These are phyloP conservation scores for Rhynchopsitta pachyrhyncha DNA, from an alignment of 2,113 vertebrate species.

Conservation along the genomic window DNA sequence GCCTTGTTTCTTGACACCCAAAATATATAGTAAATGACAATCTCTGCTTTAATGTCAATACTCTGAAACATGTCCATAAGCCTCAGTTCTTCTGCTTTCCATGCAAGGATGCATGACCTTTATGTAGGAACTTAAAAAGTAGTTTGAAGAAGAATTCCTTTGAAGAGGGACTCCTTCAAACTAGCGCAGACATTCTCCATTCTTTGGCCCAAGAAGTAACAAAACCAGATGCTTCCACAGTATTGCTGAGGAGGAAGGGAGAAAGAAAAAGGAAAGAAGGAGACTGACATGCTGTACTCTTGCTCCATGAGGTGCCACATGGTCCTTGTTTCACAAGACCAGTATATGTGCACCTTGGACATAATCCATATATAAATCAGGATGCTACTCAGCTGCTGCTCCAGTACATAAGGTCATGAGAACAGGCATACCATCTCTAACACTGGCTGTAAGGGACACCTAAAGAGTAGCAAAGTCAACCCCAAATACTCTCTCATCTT, in stretches of 20 bases:
- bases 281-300: neutral
- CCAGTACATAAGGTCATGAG: neutral
- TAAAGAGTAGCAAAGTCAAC: neutral
- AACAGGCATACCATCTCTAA: neutral
- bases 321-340: constrained; percentile 20
- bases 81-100: neutral
- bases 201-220: neutral
- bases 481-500: neutral
- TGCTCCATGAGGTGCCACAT: neutral
- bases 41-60: neutral
- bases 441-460: neutral
- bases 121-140: neutral
- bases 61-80: neutral
- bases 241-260: neutral
- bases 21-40: neutral
- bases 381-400: constrained; percentile 26
- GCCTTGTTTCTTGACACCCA: neutral
- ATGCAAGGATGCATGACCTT: neutral
- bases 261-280: neutral
- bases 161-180: constrained; percentile 26
- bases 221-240: constrained; percentile 4
- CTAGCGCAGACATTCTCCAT: neutral
- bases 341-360: constrained; percentile 31
- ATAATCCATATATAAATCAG: constrained; percentile 4
- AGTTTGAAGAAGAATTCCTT: constrained; percentile 23